Base-by-base conservation (phyloP, 2,888 invertebrate genomes). In the Mycalesis mineus region DNA sequence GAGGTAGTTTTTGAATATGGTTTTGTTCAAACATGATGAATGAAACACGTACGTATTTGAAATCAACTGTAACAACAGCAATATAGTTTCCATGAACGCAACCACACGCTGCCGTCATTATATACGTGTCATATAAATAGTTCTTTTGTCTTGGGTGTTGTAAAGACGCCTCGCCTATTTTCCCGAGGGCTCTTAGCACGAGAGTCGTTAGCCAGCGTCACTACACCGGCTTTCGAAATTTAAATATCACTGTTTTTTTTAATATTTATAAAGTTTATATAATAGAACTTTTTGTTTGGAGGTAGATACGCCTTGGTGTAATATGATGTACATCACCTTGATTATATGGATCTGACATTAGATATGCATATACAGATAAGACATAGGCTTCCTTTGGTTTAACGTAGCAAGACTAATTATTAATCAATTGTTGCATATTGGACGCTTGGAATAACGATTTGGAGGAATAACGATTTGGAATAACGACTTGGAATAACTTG, bases 121-220 rank as follows among this genome's bases (percentile, higher is more conserved):
- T 37, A 22, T 39, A 37, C 29, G 22, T 52, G 42, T 33, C 42
- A 58, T 58, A 48, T 48, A 59, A 55, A 55, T 51, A 62, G 54
- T 52, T 15, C 47, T 45, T 56, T 62, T 62, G 57, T 59, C 33
- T 28, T 47, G 50, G 55, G 42, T 62, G 55, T 62, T 62, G 57
- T 57, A 58, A 62, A 62, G 57, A 62, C 52, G 60, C 52, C 68
- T 61, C 68, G 66, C 72, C 69, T 73, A 70, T 75, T 75, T 67
- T 68, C 70, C 61, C 64, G 68, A 79, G 79, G 68, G 75, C 77
- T 15, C 64, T 73, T 65, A 58, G 56, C 66, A 63, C 58, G 62
- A 78, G 77, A 63, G 74, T 70, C 71, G 74, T 78, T 77, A 75
- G 73, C 66, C 65, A 65, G 57, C 55, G 49, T 61, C 60, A 58